phyloP scores from a whole-genome alignment of 1,140 invertebrate species.

The Platyscapa corneri region DNA sequence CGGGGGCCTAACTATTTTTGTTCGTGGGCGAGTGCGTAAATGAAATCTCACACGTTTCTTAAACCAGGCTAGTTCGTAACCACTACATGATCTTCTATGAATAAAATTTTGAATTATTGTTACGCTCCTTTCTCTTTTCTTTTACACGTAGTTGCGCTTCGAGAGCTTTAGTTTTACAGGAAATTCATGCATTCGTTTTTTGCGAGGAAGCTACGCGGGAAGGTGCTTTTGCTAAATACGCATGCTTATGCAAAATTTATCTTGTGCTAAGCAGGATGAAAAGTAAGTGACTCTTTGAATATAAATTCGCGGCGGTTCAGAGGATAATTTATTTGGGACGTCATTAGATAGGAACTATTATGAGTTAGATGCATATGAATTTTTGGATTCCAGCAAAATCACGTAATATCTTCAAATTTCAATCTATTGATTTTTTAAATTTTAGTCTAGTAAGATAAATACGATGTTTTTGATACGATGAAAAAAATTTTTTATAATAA shows the following conservation, averaged over 20 bases:
- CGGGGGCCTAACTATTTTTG: neutral
- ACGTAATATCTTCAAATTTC: neutral
- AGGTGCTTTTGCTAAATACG: neutral
- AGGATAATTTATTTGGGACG: neutral
- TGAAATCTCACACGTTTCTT: conserved; percentile 28
- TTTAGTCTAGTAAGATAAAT: too few relatives aligned
- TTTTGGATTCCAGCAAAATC: neutral
- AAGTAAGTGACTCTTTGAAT: neutral
- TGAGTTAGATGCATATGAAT: neutral
- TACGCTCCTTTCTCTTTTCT: neutral
- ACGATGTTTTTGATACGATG: too few relatives aligned
- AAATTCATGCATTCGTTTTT: neutral
- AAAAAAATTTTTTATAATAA: too few relatives aligned
- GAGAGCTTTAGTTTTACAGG: neutral
- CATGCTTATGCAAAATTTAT: neutral
- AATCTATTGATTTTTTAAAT: neutral
- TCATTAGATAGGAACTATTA: neutral
- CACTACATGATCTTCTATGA: neutral
- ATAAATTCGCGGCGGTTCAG: neutral
- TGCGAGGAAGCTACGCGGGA: neutral
- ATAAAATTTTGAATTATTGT: neutral
- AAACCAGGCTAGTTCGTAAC: neutral
- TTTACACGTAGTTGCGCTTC: neutral
- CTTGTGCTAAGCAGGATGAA: neutral
- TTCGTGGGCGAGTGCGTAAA: neutral